Base-by-base conservation (phyloP, 2,888 invertebrate genomes). In the Drosophila diplacantha region DNA sequence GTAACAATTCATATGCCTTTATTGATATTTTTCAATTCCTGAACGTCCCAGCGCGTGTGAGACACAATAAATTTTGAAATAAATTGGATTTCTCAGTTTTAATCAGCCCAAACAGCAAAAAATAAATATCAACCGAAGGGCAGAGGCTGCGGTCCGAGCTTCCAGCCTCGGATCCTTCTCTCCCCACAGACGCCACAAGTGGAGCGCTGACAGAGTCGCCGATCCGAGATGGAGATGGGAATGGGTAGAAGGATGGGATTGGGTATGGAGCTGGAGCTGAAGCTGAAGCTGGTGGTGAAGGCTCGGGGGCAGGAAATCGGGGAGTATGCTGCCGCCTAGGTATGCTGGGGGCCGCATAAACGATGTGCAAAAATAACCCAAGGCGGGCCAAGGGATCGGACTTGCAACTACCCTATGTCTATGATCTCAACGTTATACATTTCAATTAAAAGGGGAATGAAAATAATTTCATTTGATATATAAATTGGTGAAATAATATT, bases 61-160 rank as follows among this genome's bases (percentile, higher is more conserved):
- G 77, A 81, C 79, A 80, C 83, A 80, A 80, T 83, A 83, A 81
- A 83, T 83, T 83, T 81, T 81, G 80, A 83, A 81, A 81, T 81
- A 81, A 81, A 81, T 81, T 83, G 83, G 81, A 76, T 81, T 83
- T 79, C 82, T 76, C 76, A 81, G 81, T 80, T 80, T 83, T 80
- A 83, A 83, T 83, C 83, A 81, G 81, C 75, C 69, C 56, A 65
- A 56, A 55, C 38, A 64, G 56, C 49, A 49, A 64, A 64, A 63
- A 63, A 64, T 66, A 65, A 64, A 65, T 50, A 49, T 60, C 41
- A 67, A 60, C 53, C 47, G 47, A 68, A 69, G 62, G 71, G 64
- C 53, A 50, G 44, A 50, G 49, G 22, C 46, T 22, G 18, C 47
- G 37, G 22, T 35, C 61, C 44, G 46, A 49, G 24, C 34, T 22